phyloP scores from a whole-genome alignment of 2,797 vertebrate species.

The Parambassis ranga region DNA sequence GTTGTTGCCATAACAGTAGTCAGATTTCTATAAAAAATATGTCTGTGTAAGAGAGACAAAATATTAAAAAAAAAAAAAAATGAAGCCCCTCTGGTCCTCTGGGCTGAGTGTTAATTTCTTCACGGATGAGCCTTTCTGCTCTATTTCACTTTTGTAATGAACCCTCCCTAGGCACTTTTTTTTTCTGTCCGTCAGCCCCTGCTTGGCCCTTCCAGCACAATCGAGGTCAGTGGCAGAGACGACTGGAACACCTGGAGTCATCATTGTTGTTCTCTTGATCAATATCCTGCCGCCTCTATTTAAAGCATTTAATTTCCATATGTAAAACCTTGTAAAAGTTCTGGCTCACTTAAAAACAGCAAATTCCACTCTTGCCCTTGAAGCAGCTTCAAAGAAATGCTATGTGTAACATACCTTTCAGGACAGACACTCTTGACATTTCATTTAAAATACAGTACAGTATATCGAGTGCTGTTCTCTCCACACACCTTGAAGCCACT shows the following conservation, averaged over 20 bases:
- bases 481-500: conserved; percentile 52
- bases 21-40: not conserved
- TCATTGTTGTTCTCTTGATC: conserved; percentile 12
- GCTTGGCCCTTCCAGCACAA: conserved; percentile 1
- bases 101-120: conserved; percentile 30
- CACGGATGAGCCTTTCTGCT: conserved; percentile 42
- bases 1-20: not conserved
- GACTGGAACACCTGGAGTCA: conserved; percentile 23
- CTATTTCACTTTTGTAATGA: conserved; percentile 43
- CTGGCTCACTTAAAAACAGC: no score
- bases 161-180: conserved; percentile 17
- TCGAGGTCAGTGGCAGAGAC: conserved; percentile 21
- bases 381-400: not conserved
- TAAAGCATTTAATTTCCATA: not conserved
- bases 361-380: no score
- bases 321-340: no score
- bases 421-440: conserved; percentile 27
- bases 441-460: conserved; percentile 33
- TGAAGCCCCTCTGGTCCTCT: no score
- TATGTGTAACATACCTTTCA: no score
- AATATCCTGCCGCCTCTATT: not conserved
- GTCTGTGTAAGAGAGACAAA: not conserved
- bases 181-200: conserved; percentile 1
- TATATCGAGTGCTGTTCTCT: conserved; percentile 24
- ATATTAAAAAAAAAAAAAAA: not conserved